Conservation (phyloP, 2,797 vertebrate species). For the Intellagama lesueurii region DNA sequence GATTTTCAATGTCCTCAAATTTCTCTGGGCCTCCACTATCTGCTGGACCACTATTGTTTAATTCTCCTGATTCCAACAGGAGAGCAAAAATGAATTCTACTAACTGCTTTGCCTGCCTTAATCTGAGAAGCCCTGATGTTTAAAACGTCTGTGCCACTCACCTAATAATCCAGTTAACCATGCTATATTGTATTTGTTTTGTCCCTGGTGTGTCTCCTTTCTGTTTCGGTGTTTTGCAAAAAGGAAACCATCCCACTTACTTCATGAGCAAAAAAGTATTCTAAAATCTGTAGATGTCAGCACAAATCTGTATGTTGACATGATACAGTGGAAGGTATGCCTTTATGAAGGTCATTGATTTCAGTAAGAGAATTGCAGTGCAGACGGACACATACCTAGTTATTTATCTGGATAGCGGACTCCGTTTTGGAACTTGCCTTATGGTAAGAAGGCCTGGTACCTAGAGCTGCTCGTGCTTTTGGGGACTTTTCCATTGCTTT, state of each 20-base stretch:
- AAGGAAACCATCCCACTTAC: neutral
- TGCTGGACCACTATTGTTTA: neutral
- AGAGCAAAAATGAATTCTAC: neutral
- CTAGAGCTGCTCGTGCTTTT: too few species aligned
- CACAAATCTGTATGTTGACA: neutral
- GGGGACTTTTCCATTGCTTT: too few species aligned
- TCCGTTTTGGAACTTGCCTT: too few species aligned
- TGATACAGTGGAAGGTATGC: rapidly evolving
- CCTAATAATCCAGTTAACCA: neutral
- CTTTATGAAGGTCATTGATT: neutral
- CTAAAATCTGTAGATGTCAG: neutral
- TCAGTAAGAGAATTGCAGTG: neutral
- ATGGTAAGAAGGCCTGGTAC: too few species aligned
- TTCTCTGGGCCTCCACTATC: neutral
- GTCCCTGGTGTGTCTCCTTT: neutral
- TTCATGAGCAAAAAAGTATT: neutral
- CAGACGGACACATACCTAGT: too few species aligned
- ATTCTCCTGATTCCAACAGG: neutral
- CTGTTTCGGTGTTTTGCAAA: rapidly evolving
- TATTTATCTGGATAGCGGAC: neutral
- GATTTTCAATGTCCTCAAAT: neutral
- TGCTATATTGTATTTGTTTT: neutral
- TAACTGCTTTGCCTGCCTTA: neutral
- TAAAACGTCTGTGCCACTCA: neutral
- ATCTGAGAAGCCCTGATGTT: neutral